Percentiles rank a stretch among this genome's conserved stretches.
Evolutionary conservation across 2,113 vertebrate genomes (phyloP).

Genomic region (Psilopsiagon aymara): DNA sequence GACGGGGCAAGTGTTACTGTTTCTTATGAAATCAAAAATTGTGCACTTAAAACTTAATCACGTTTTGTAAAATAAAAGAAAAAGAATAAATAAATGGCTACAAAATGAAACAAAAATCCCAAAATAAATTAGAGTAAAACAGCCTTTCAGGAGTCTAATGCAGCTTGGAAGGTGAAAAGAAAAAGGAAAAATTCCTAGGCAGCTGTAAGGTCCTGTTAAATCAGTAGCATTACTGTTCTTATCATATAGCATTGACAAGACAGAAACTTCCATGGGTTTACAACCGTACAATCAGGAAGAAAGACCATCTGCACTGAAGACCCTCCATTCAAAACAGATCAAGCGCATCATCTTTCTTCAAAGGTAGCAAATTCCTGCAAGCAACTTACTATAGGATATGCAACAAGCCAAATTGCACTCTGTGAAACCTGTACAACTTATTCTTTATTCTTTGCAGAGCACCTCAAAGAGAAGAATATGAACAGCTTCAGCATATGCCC

Average conservation of each 20-base stretch:
- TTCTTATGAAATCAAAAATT: not conserved
- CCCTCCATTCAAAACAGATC: not conserved
- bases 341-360: not conserved
- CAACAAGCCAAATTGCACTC: not conserved
- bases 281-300: not conserved
- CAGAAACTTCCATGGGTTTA: not conserved
- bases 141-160: not conserved
- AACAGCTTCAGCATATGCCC: not conserved
- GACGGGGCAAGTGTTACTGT: not conserved
- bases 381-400: not conserved
- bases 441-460: not conserved
- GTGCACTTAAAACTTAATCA: not conserved
- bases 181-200: not conserved
- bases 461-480: not conserved
- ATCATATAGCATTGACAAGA: not conserved
- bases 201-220: not conserved
- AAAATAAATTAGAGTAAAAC: not conserved
- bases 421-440: not conserved
- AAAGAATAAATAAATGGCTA: not conserved
- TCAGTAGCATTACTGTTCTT: not conserved
- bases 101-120: not conserved
- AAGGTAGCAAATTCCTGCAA: not conserved
- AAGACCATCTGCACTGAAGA: not conserved
- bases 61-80: not conserved
- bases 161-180: not conserved